Base-by-base conservation (phyloP, 2,888 invertebrate species). In the Dasysyrphus tricinctus region DNA sequence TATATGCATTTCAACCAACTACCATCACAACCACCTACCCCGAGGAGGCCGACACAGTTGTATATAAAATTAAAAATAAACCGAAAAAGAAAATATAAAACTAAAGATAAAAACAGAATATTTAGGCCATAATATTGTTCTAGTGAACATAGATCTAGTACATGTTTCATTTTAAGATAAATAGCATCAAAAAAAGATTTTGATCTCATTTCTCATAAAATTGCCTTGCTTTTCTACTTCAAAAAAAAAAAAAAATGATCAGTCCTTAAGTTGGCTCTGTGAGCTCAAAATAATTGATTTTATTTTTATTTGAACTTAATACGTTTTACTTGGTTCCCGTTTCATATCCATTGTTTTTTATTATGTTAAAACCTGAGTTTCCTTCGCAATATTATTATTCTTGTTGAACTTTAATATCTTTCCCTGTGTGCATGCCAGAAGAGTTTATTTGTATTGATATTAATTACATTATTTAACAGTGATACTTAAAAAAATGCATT, bases 1-100 rank as follows among this genome's bases (percentile, higher is more conserved):
- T 87, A 83, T 87, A 80, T 81, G 87, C 76, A 87, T 87, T 83
- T 79, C 87, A 83, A 87, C 76, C 87, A 86, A 86, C 78, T 57
- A 80, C 73, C 76, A 78, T 57, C 86, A 86, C 75, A 72, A 87
- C 87, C 87, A 87, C 57, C 67, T 61, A 73, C 69, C 83, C 83
- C 72, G 79, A 76, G 75, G 83, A 83, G 83, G 83, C 82, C 87
- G 76, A 83, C 79, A 87, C 73, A 57, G 63, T 78, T 83, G 69
- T 87, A 75, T 87, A 83, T 83, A 57, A 2, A 83, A 56, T 42
- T 39, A 24, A 67, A 69, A 77, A 63, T n/a, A 32, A 57, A 79
- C 39, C 34, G 8, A 16, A 67, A n/a, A 61, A 72, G 39, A 61
- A 34, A 49, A 75, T 61, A 42, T 9, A 65, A n/a, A 39, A 39